phyloP scores from a whole-genome alignment of 2,113 vertebrate species.

The Azemiops feae region DNA sequence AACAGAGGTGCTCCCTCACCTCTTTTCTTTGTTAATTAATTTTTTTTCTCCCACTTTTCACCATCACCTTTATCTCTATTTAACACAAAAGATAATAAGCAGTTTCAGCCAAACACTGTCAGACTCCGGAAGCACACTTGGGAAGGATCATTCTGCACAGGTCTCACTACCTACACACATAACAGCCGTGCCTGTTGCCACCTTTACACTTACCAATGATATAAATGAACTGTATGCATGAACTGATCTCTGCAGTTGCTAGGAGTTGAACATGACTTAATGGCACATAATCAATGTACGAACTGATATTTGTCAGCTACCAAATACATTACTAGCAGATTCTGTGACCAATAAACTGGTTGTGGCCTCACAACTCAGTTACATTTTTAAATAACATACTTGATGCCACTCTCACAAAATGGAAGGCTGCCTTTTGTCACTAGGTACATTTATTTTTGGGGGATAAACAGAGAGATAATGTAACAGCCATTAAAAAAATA shows the following conservation, averaged over 20 bases:
- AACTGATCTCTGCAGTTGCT: neutral
- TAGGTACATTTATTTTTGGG: neutral
- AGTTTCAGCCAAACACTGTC: neutral
- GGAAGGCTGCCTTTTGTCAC: neutral
- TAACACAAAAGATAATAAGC: neutral
- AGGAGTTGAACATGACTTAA: neutral
- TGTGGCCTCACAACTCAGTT: neutral
- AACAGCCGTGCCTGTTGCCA: neutral
- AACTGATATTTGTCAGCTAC: neutral
- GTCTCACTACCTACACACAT: neutral
- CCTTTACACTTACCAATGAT: neutral
- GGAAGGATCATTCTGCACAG: neutral
- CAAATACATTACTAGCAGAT: neutral
- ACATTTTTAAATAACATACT: neutral
- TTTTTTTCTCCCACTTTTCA: neutral
- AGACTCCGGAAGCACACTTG: neutral
- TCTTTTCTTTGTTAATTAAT: neutral
- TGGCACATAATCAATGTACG: neutral
- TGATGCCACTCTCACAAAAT: neutral
- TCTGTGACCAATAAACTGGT: neutral
- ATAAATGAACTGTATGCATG: neutral
- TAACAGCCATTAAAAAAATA: neutral
- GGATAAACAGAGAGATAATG: neutral
- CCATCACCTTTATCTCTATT: neutral
- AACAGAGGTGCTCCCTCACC: slow-evolving; percentile 6